These are phyloP conservation scores for Cactoblastis cactorum DNA, from an alignment of 2,888 invertebrate genomes.

Conservation along the genomic window DNA sequence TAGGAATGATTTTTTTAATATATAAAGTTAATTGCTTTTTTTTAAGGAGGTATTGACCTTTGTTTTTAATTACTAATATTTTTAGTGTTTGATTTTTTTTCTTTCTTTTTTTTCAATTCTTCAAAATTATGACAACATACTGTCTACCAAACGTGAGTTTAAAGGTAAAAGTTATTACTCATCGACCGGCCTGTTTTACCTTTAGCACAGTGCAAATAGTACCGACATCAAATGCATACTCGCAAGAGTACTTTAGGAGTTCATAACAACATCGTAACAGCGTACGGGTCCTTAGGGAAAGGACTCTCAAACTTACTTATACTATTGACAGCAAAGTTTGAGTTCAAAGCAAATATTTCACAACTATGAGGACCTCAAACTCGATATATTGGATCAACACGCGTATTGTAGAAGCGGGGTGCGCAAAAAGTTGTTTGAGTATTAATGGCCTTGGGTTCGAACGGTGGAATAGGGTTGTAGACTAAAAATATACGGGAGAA, in stretches of 20 bases:
- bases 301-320: slow-evolving; percentile 1
- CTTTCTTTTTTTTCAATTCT: too few species aligned
- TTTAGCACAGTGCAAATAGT: slow-evolving; percentile 30
- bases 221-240: slow-evolving; percentile 38
- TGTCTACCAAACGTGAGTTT: too few species aligned
- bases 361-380: slow-evolving; percentile 11
- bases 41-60: too few species aligned
- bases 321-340: slow-evolving; percentile 11
- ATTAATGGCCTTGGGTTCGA: neutral
- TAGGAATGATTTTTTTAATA: too few species aligned
- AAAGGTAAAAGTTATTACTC: neutral
- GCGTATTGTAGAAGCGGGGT: neutral
- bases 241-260: slow-evolving; percentile 6
- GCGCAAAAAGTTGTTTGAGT: neutral
- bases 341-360: slow-evolving; percentile 11
- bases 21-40: too few species aligned
- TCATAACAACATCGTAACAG: slow-evolving; percentile 8
- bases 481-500: too few species aligned
- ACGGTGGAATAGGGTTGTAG: too few species aligned
- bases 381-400: slow-evolving; percentile 9
- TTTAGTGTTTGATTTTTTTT: too few species aligned
- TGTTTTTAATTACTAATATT: too few species aligned
- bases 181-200: neutral
- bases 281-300: slow-evolving; percentile 1
- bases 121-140: too few species aligned